These are phyloP conservation scores for Merops nubicus DNA, from an alignment of 2,113 vertebrate genomes.

Conservation along the genomic window DNA sequence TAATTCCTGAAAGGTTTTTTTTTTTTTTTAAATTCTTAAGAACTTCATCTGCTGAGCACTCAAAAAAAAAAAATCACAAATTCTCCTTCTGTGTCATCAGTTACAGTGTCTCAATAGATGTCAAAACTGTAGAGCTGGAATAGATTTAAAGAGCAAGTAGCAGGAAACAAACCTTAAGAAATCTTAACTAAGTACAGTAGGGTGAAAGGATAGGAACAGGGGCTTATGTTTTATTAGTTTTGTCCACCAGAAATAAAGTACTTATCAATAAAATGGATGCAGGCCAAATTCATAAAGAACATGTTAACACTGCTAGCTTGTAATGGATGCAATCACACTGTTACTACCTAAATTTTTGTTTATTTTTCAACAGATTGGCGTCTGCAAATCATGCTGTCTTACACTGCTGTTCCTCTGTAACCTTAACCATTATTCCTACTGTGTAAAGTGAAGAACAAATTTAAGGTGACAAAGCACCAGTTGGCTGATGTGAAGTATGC, in stretches of 20 bases:
- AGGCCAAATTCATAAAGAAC: background rate
- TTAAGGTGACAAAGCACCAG: constrained; percentile 69
- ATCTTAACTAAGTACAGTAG: background rate
- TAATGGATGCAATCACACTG: constrained; percentile 25
- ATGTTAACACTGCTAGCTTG: constrained; percentile 21
- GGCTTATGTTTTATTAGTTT: background rate
- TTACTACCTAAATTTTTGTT: constrained; percentile 44
- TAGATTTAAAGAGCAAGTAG: constrained; percentile 1
- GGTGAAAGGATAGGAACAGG: background rate
- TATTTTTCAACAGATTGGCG: constrained; percentile 49
- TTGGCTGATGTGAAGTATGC: constrained; percentile 61
- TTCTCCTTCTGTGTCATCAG: background rate
- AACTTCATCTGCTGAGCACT: background rate
- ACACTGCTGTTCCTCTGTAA: constrained; percentile 42
- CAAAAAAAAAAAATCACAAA: background rate
- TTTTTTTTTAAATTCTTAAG: background rate
- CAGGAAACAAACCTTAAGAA: background rate
- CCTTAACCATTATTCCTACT: constrained; percentile 64
- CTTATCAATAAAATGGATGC: background rate
- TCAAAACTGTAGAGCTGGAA: background rate
- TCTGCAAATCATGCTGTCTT: constrained; percentile 48
- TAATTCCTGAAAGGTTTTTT: background rate
- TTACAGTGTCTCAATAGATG: constrained; percentile 9
- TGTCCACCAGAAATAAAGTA: constrained; percentile 1
- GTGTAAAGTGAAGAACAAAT: constrained; percentile 76